Evolutionary conservation across 2,797 vertebrate genomes (phyloP), one percentile per base, ranked within the genome.

Genomic region (Cephalopachus bancanus): DNA sequence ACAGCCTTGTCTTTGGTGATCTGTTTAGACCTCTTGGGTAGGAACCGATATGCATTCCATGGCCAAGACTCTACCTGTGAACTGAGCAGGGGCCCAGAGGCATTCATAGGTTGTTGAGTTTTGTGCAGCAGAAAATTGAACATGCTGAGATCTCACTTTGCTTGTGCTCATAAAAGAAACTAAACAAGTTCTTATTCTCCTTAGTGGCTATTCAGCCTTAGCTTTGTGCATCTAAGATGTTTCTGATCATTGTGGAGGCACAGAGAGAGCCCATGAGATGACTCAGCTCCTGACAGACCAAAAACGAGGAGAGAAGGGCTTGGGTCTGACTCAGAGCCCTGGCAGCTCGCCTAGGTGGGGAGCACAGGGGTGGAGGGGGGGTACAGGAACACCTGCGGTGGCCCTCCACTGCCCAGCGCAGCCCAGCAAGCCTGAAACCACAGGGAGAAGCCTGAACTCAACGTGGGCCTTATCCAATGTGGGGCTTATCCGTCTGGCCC

Each of bases 381-480:
- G 53, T 44, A 24, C 33, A 15, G 44, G 57, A 55, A 6, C 4
- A 4, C 8, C 53, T 19, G 2, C n/a, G 49, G 17, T 62, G 22
- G 19, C 26, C 71, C 37, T 24, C 37, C 10, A 24, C n/a, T 67
- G 76, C 24, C 26, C 19, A 19, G 28, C 10, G 30, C 14, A 19
- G 17, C 1, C 1, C 11, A 24, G 49, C 0, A 3, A 59, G 16
- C 2, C 53, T 24, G 10, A 49, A 55, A 20, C 78, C 10, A 28
- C 12, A 0, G 2, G 5, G 51, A 59, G 55, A 26, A 65, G 69
- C 33, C n/a, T 0, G 10, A 44, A 16, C 12, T 20, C 60, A 16
- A 28, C 44, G 10, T 1, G 12, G 11, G 24, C 44, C 8, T 0
- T 28, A 8, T 22, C 5, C 0, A 7, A 0, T 4, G 1, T 64